Percentiles rank a stretch among this genome's conserved stretches.
Conservation (phyloP, 2,113 vertebrate genomes). For the Hydropotes inermis region DNA sequence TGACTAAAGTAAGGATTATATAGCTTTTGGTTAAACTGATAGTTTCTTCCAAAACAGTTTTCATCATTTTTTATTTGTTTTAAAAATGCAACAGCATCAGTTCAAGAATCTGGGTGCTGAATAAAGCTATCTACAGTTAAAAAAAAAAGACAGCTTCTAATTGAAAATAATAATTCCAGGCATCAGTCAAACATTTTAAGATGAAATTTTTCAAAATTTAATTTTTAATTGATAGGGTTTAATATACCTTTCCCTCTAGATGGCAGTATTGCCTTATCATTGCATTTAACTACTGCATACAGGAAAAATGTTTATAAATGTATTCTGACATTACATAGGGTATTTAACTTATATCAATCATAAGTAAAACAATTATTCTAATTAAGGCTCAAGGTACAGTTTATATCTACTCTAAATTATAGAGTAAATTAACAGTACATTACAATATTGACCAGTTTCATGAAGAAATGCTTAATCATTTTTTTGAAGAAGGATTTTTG, state of each 20-base stretch:
- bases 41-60: not conserved
- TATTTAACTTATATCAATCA: constrained; percentile 44
- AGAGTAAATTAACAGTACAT: constrained; percentile 25
- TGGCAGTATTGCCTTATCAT: constrained; percentile 70
- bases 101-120: not conserved
- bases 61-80: not conserved
- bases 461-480: constrained; percentile 36
- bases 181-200: not conserved
- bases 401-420: constrained; percentile 40
- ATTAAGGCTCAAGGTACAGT: constrained; percentile 42
- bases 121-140: not conserved
- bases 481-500: not conserved
- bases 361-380: constrained; percentile 56
- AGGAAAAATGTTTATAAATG: not conserved
- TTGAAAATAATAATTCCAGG: not conserved
- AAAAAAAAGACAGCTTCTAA: not conserved
- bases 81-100: not conserved
- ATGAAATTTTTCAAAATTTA: not conserved
- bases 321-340: not conserved
- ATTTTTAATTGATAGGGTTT: not conserved
- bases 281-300: not conserved
- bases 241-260: constrained; percentile 55
- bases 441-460: constrained; percentile 12
- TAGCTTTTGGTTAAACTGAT: not conserved
- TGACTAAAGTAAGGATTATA: not conserved